These are phyloP conservation scores for Nilaparvata lugens DNA, from an alignment of 1,140 invertebrate species.

Conservation along the genomic window DNA sequence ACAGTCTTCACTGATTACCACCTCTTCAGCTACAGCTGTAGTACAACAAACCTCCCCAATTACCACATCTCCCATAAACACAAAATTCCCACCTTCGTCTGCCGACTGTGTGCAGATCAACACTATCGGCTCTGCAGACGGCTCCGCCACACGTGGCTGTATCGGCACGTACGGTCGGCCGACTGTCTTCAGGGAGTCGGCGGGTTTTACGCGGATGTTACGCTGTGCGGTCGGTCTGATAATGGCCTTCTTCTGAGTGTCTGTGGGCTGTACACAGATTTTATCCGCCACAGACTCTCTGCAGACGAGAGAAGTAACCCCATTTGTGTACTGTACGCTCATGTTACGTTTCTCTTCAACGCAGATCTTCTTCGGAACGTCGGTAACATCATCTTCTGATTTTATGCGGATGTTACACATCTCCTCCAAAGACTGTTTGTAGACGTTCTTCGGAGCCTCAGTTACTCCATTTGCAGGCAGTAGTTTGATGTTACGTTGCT, in stretches of 20 bases:
- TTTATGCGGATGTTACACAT: too few species aligned
- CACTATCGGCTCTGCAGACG: not conserved
- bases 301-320: too few species aligned
- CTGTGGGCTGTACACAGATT: too few species aligned
- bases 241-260: not conserved
- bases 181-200: not conserved
- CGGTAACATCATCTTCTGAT: too few species aligned
- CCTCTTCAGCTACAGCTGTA: not conserved
- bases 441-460: too few species aligned
- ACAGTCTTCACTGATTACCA: not conserved
- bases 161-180: not conserved
- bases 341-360: too few species aligned
- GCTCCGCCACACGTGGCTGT: not conserved
- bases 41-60: not conserved
- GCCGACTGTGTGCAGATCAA: not conserved
- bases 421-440: too few species aligned
- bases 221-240: not conserved
- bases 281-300: too few species aligned
- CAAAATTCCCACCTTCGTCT: not conserved
- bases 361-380: too few species aligned
- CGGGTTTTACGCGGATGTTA: not conserved
- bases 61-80: not conserved
- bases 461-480: too few species aligned
- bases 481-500: too few species aligned
- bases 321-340: too few species aligned